Conservation (phyloP, 2,113 vertebrate genomes). For the Notothenia coriiceps region DNA sequence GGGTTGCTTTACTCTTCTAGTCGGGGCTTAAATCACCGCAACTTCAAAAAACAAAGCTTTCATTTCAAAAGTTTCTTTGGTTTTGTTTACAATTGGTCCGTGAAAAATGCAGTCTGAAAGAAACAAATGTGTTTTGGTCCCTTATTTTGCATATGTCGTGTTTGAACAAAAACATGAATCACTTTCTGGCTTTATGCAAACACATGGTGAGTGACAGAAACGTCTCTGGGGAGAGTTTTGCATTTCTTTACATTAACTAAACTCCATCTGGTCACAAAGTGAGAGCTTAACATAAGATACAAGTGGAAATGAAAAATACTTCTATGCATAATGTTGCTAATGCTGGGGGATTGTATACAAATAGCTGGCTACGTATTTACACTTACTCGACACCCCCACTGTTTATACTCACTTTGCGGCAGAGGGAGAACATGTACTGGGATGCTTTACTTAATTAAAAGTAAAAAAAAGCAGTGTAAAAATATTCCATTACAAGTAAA, state of each 20-base stretch:
- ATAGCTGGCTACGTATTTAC: slow-evolving; percentile 17
- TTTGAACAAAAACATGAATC: not conserved
- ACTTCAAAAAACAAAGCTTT: slow-evolving; percentile 14
- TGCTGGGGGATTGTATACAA: not conserved
- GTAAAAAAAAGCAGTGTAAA: too few relatives aligned
- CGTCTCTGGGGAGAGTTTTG: not conserved
- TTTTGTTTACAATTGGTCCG: slow-evolving; percentile 13
- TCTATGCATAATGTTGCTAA: not conserved
- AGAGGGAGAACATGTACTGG: too few relatives aligned
- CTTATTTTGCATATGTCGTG: too few relatives aligned
- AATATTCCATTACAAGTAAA: too few relatives aligned
- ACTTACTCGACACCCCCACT: not conserved
- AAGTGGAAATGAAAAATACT: not conserved
- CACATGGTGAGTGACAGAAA: not conserved
- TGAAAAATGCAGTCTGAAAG: not conserved
- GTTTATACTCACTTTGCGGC: not conserved
- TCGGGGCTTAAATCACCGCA: not conserved
- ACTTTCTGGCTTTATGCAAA: not conserved
- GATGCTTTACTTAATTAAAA: too few relatives aligned
- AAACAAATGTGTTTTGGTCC: not conserved
- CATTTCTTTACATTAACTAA: not conserved
- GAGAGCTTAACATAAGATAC: not conserved
- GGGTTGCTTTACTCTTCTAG: slow-evolving; percentile 43
- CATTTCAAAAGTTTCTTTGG: slow-evolving; percentile 9
- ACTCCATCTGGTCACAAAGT: slow-evolving; percentile 5